These are phyloP conservation scores for Caenorhabditis tropicalis DNA, from an alignment of 1,140 invertebrate genomes.

Conservation along the genomic window DNA sequence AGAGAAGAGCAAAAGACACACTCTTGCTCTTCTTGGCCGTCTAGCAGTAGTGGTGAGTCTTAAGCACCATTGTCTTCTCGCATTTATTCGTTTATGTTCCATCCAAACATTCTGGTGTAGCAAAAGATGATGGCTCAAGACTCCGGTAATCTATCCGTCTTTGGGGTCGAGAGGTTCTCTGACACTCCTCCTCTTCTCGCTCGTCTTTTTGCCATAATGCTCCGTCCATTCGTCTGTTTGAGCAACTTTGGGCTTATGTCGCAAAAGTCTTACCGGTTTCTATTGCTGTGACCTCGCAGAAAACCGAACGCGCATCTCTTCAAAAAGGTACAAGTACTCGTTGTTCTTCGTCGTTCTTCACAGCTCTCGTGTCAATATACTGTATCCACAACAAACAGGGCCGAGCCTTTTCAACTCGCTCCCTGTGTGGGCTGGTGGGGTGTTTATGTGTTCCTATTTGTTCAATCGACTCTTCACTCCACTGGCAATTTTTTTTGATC, in stretches of 20 bases:
- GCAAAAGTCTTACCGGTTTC: neutral
- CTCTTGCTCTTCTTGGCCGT: neutral
- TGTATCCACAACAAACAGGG: constrained; percentile 41
- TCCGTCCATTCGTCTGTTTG: neutral
- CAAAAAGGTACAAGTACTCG: constrained; percentile 37
- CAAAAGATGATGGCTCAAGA: constrained; percentile 15
- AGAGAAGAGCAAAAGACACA: neutral
- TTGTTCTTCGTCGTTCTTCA: constrained; percentile 43
- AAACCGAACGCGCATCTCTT: constrained; percentile 32
- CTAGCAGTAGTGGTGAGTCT: neutral
- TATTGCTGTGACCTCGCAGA: neutral
- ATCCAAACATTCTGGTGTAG: neutral
- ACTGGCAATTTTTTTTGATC: constrained; percentile 1
- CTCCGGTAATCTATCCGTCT: constrained; percentile 24
- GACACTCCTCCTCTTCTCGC: neutral
- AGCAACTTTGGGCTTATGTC: constrained; percentile 18
- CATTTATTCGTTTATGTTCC: constrained; percentile 34
- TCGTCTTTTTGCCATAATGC: constrained; percentile 27
- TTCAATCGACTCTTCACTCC: constrained; percentile 26
- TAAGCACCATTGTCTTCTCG: constrained; percentile 20
- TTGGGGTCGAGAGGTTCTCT: neutral
- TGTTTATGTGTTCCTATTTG: constrained; percentile 18
- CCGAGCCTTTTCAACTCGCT: neutral
- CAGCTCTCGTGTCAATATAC: constrained; percentile 44
- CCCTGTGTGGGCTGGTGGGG: neutral